Conservation (phyloP, 2,888 invertebrate species). For the Melanostoma scalare region DNA sequence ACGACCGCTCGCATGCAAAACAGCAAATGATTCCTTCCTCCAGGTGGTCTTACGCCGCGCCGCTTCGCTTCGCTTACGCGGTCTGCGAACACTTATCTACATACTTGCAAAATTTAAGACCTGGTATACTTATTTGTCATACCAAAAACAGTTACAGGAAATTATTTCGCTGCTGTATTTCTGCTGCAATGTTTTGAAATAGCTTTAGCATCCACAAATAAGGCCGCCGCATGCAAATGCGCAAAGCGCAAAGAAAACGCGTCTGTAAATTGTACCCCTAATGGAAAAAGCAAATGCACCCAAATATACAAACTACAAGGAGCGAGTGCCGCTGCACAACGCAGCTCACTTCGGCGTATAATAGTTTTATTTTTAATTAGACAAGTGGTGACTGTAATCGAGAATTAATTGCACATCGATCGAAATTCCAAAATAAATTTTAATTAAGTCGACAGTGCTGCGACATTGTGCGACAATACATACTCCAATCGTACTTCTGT, state of each 20-base stretch:
- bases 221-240: constrained; percentile 63
- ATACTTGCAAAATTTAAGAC: constrained; percentile 1
- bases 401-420: constrained; percentile 73
- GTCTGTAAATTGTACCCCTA: constrained; percentile 54
- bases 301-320: constrained; percentile 20
- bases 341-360: constrained; percentile 37
- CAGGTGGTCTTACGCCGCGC: too few species aligned
- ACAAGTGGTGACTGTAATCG: constrained; percentile 73
- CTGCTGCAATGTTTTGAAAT: constrained; percentile 53
- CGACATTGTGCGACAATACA: constrained; percentile 39
- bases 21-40: too few species aligned
- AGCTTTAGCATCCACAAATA: constrained; percentile 47
- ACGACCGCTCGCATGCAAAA: too few species aligned
- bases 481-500: background rate
- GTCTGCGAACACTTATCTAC: background rate
- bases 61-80: too few species aligned
- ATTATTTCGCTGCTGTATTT: constrained; percentile 57
- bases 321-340: constrained; percentile 31
- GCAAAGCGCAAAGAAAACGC: constrained; percentile 17
- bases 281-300: constrained; percentile 54
- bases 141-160: constrained; percentile 66
- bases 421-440: constrained; percentile 73
- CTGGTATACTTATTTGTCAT: constrained; percentile 38
- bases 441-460: constrained; percentile 70
- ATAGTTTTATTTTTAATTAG: constrained; percentile 71